These are phyloP conservation scores for Halocaridina rubra DNA, from an alignment of 2,888 invertebrate genomes.

Conservation along the genomic window DNA sequence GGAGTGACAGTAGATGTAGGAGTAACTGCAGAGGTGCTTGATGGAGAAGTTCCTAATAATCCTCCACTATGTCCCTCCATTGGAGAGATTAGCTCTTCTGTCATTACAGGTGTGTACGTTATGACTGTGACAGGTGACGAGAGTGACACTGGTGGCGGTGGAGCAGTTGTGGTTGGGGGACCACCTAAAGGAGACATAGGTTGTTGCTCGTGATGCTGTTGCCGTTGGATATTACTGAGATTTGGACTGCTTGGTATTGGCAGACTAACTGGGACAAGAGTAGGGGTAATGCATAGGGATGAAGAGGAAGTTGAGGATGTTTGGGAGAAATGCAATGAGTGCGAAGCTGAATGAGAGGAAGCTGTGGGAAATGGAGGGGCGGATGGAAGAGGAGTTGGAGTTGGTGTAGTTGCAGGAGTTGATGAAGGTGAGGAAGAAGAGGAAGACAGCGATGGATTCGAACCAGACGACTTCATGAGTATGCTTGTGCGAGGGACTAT, in stretches of 20 bases:
- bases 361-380: slow-evolving; percentile 47
- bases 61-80: too few relatives aligned
- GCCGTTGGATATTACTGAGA: neutral
- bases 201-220: neutral
- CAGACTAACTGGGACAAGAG: slow-evolving; percentile 10
- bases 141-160: slow-evolving; percentile 21
- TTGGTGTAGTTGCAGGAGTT: slow-evolving; percentile 47
- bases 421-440: slow-evolving; percentile 49
- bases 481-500: slow-evolving; percentile 54
- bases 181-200: slow-evolving; percentile 38
- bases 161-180: slow-evolving; percentile 38
- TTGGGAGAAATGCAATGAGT: neutral
- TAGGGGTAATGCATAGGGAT: neutral
- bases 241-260: slow-evolving; percentile 1
- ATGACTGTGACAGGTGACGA: slow-evolving; percentile 52
- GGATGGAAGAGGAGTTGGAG: slow-evolving; percentile 16
- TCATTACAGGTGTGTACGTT: slow-evolving; percentile 52
- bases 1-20: slow-evolving; percentile 32
- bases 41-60: slow-evolving; percentile 6
- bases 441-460: slow-evolving; percentile 57
- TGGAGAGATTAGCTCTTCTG: slow-evolving; percentile 13
- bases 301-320: neutral
- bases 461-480: slow-evolving; percentile 39
- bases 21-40: slow-evolving; percentile 14
- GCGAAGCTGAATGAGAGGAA: neutral